phyloP scores from a whole-genome alignment of 2,888 invertebrate genomes.

The Synanthedon tipuliformis region DNA sequence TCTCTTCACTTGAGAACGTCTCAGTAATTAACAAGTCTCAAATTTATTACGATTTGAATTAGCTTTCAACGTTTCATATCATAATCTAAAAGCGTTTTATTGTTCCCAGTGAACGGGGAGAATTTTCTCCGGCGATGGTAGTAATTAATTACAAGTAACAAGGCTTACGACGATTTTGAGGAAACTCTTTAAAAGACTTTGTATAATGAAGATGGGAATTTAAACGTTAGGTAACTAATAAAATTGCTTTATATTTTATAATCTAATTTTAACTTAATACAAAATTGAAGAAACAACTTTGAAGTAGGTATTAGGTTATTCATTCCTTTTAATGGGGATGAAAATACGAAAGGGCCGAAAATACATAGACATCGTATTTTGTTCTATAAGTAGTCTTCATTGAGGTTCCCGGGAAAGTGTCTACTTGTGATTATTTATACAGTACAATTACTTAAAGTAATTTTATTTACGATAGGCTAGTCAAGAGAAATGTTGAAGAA shows the following conservation, averaged over 20 bases:
- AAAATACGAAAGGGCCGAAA: no score
- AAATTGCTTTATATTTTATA: no score
- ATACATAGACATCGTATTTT: no score
- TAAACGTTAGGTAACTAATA: neutral
- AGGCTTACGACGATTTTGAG: constrained; percentile 34
- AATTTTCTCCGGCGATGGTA: constrained; percentile 19
- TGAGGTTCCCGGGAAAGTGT: no score
- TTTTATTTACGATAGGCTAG: no score
- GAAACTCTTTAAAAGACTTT: constrained; percentile 7
- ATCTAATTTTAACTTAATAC: no score
- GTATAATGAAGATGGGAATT: neutral
- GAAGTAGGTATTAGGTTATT: neutral
- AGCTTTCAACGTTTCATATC: constrained; percentile 60
- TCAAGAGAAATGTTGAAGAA: no score
- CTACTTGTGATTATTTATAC: no score
- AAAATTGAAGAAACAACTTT: no score
- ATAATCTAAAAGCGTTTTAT: constrained; percentile 59
- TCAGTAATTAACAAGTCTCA: constrained; percentile 58
- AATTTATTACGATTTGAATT: constrained; percentile 57
- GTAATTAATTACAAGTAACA: constrained; percentile 55
- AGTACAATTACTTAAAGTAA: no score
- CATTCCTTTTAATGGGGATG: no score
- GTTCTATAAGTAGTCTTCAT: no score
- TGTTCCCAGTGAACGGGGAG: constrained; percentile 25
- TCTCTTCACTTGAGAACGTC: constrained; percentile 24